Percentiles rank a stretch among this genome's conserved stretches.
Evolutionary conservation across 2,888 invertebrate genomes (phyloP).

Genomic region (Cecidostiba fungosa): DNA sequence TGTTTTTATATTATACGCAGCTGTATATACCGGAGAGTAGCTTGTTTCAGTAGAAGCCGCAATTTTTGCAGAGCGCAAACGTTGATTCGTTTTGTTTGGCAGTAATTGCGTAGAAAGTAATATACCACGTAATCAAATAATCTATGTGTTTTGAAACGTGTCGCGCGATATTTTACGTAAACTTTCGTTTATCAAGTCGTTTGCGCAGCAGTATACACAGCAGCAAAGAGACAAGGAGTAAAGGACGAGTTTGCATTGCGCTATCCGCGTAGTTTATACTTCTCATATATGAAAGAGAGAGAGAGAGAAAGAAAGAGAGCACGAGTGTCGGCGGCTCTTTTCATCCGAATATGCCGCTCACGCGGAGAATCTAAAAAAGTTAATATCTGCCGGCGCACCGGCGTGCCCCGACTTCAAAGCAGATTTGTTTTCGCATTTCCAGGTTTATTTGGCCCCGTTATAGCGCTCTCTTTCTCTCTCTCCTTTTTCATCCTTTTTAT

Average conservation of each 20-base stretch:
- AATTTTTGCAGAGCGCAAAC: too few relatives aligned
- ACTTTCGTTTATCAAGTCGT: constrained; percentile 1
- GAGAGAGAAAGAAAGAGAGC: constrained; percentile 33
- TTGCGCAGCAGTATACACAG: background rate
- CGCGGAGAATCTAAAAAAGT: constrained; percentile 75
- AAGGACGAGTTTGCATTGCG: constrained; percentile 70
- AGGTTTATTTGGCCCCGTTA: constrained; percentile 70
- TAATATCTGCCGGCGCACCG: constrained; percentile 74
- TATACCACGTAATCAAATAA: background rate
- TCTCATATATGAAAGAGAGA: constrained; percentile 69
- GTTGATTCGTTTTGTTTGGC: too few relatives aligned
- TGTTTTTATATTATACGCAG: too few relatives aligned
- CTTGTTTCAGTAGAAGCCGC: too few relatives aligned
- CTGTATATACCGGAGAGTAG: too few relatives aligned
- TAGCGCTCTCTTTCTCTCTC: constrained; percentile 38
- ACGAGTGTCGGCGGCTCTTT: background rate
- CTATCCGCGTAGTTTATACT: constrained; percentile 74
- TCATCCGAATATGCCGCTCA: constrained; percentile 70
- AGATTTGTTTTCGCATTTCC: constrained; percentile 75
- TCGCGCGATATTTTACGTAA: background rate
- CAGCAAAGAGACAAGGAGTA: constrained; percentile 64
- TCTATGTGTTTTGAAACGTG: background rate
- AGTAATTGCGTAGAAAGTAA: too few relatives aligned
- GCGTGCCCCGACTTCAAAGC: constrained; percentile 74
- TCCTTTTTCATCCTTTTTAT: constrained; percentile 2